Evolutionary conservation across 1,140 invertebrate species (phyloP).

Genomic region (Olivierus martensii): DNA sequence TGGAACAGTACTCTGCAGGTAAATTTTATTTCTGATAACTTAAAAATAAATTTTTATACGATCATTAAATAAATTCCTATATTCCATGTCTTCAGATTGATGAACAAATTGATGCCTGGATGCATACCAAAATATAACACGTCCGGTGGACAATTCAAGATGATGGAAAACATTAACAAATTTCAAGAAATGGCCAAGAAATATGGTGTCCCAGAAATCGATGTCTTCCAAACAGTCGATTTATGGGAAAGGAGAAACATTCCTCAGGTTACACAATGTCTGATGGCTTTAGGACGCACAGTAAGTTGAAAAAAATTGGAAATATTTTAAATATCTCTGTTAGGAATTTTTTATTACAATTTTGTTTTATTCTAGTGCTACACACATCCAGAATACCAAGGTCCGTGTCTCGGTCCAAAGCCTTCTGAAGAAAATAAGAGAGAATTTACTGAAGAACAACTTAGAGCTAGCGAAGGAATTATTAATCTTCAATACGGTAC

Average conservation of each 20-base stretch:
- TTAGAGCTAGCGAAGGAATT: slow-evolving; percentile 64
- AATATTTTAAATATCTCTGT: background rate
- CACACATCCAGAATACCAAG: slow-evolving; percentile 70
- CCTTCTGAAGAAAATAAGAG: slow-evolving; percentile 73
- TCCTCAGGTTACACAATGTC: slow-evolving; percentile 65
- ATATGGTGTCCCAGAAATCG: slow-evolving; percentile 75
- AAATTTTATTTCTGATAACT: slow-evolving; percentile 17
- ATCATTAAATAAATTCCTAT: background rate
- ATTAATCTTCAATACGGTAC: slow-evolving; percentile 85
- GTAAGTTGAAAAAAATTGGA: slow-evolving; percentile 51
- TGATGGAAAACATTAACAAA: slow-evolving; percentile 92
- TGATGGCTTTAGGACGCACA: slow-evolving; percentile 74
- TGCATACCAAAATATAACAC: slow-evolving; percentile 71
- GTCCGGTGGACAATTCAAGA: slow-evolving; percentile 78
- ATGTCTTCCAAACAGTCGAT: slow-evolving; percentile 89
- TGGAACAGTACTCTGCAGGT: slow-evolving; percentile 75
- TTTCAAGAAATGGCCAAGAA: slow-evolving; percentile 75
- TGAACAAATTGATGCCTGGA: slow-evolving; percentile 75
- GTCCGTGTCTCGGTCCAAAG: slow-evolving; percentile 67
- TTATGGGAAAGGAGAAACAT: slow-evolving; percentile 89
- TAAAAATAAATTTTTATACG: background rate
- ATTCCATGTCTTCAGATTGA: slow-evolving; percentile 37
- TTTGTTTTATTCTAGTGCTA: slow-evolving; percentile 46
- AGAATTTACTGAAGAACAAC: slow-evolving; percentile 75
- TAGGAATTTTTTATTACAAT: background rate